These are phyloP conservation scores for Platygyra sinensis DNA, from an alignment of 64 coral and sea anemone species.

Conservation along the genomic window DNA sequence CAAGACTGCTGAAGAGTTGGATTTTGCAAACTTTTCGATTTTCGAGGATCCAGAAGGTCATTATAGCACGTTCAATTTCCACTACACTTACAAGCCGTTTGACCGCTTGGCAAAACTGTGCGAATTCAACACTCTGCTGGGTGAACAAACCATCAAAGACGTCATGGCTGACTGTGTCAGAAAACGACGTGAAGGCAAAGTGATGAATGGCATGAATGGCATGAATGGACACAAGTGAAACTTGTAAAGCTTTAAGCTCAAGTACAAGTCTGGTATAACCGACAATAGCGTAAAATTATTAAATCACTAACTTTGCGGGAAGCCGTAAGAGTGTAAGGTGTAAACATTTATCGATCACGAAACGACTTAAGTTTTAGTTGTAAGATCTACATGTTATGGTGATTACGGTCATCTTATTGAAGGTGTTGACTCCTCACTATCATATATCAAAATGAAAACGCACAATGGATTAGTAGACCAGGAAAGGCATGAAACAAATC, in stretches of 20 bases:
- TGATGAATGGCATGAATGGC: neutral
- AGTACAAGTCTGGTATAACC: too few relatives aligned
- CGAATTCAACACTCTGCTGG: slow-evolving; percentile 73
- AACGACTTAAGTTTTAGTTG: too few relatives aligned
- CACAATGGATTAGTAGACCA: too few relatives aligned
- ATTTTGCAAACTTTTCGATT: slow-evolving; percentile 56
- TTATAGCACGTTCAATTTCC: slow-evolving; percentile 79
- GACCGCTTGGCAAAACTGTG: slow-evolving; percentile 61
- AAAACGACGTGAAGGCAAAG: slow-evolving; percentile 15
- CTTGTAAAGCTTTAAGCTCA: neutral
- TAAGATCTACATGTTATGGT: too few relatives aligned
- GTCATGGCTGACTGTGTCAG: slow-evolving; percentile 59
- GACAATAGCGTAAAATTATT: too few relatives aligned
- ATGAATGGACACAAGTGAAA: neutral
- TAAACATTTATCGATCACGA: too few relatives aligned
- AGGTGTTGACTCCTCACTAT: too few relatives aligned
- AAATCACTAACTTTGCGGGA: too few relatives aligned
- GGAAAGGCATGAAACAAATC: too few relatives aligned
- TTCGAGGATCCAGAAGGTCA: slow-evolving; percentile 67
- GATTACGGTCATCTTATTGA: too few relatives aligned
- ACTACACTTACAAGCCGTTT: slow-evolving; percentile 60
- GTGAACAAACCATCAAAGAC: slow-evolving; percentile 61
- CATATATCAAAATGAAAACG: too few relatives aligned
- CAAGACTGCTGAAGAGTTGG: slow-evolving; percentile 47
- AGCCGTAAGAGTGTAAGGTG: too few relatives aligned